Base-by-base conservation (phyloP, 1,140 invertebrate species). In the Pogonognathellus flavescens region DNA sequence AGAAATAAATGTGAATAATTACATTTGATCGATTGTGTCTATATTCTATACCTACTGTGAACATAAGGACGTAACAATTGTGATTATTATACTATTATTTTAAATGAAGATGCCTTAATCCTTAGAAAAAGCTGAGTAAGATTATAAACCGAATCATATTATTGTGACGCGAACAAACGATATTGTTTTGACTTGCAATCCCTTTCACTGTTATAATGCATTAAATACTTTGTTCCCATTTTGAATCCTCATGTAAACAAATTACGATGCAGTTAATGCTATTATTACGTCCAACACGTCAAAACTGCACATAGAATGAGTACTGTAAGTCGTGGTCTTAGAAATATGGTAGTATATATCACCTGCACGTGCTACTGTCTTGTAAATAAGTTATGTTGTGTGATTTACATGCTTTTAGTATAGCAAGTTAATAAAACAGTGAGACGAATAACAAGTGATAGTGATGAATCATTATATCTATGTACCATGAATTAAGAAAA, bases 171-270 rank as follows among this genome's bases (percentile, higher is more conserved):
- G n/a, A n/a, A 31, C 41, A 76, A 31, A 31, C 41, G 70, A 50
- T 76, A 49, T 76, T 76, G 66, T 72, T 72, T 72, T 16, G 70
- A 76, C 25, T 76, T 14, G 41, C n/a, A 31, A 41, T 76, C 41
- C 41, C 70, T 76, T 76, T 76, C 70, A 76, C 70, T 76, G 49
- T n/a, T 76, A 49, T 76, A 49, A 50, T 76, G 41, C 16, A 50
- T 66, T 66, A 66, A 76, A 41, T 49, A 49, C 70, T 76, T 76
- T 76, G 70, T 76, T 76, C 70, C n/a, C 70, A 76, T 76, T 76
- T 50, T 25, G 49, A 50, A 66, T 14, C 22, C 1, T 41, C 3
- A 13, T 70, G 13, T 14, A 31, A 31, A 70, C 22, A 72, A 72
- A 66, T 70, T 25, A 41, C 25, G 11, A 14, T 25, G 11, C 16